Evolutionary conservation across 2,797 vertebrate genomes (phyloP), one percentile per base, ranked within the genome.

Genomic region (Gymnothorax javanicus): DNA sequence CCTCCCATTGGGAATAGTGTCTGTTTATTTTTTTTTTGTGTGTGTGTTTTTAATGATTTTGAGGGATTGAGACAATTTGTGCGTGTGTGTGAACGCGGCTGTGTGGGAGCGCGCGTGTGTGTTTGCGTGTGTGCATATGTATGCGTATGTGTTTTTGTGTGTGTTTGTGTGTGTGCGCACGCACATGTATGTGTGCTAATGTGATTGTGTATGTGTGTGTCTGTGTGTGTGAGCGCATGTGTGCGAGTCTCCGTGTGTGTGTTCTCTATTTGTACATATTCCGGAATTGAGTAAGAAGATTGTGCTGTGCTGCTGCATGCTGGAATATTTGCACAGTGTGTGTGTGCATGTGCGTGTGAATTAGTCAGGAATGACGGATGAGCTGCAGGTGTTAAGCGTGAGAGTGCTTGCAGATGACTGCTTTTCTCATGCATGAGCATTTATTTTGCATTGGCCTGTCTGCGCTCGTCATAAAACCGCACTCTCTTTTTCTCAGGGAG

Each of bases 401-500:
- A 27, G 17, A 77, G 56, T n/a, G 11, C 52, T 86, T 77, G 59
- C 12, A 60, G 60, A 8, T 23, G 25, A 33, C 2, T 20, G 59
- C 43, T 73, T 50, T 82, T 67, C 25, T 11, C n/a, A 1, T 81
- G 23, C 60, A 43, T 43, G 33, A 43, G 33, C 33, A 43, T 43
- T 43, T 23, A 1, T 67, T 52, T 57, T 85, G 67, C 23, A 73
- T 54, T 62, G 9, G 20, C 25, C 1, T 27, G 17, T 71, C 0
- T 7, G 62, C 77, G 86, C 27, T 58, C 6, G 0, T 67, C 23
- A 62, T 58, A 5, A 4, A 33, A 20, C 27, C 5, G 17, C 33
- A 43, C 33, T 43, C 33, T 33, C 23, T 67, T 75, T 0, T 90
- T 94, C 94, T 87, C 93, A 99, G 99, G 98, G 94, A 99, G 97